Conservation (phyloP, 2,797 vertebrate species). For the Onychomys leucogaster region DNA sequence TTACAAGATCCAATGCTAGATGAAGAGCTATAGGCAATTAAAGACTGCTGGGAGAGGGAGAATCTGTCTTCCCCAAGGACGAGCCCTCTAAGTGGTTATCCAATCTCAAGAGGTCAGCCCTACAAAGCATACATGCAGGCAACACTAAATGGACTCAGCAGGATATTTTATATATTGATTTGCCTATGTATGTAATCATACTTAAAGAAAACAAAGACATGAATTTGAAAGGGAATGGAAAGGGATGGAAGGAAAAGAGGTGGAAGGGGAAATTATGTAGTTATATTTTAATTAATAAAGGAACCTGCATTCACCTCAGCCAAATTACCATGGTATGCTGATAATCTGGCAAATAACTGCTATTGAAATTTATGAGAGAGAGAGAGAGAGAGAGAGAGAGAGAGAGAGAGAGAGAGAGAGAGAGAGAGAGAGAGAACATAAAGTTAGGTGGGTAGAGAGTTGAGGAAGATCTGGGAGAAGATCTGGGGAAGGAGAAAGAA, state of each 20-base stretch:
- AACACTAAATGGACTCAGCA: neutral
- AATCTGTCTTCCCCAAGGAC: no score
- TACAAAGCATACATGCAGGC: neutral
- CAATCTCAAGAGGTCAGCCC: neutral
- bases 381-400: neutral
- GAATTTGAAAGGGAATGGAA: neutral
- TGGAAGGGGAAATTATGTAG: no score
- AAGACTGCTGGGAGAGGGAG: neutral
- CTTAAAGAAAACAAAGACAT: neutral
- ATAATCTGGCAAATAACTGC: neutral
- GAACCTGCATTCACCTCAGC: neutral
- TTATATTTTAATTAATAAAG: neutral
- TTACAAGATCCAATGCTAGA: neutral
- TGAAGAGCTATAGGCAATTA: neutral
- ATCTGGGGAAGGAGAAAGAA: neutral
- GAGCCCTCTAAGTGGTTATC: neutral
- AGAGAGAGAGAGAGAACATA: neutral
- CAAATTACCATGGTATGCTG: neutral
- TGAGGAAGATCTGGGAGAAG: neutral
- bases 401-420: neutral
- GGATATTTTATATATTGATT: neutral
- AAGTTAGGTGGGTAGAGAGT: neutral
- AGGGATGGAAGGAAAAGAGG: neutral
- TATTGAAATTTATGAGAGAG: neutral
- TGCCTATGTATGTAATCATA: neutral